Base-by-base conservation (phyloP, 1,140 invertebrate species). In the Leptopilina clavipes region DNA sequence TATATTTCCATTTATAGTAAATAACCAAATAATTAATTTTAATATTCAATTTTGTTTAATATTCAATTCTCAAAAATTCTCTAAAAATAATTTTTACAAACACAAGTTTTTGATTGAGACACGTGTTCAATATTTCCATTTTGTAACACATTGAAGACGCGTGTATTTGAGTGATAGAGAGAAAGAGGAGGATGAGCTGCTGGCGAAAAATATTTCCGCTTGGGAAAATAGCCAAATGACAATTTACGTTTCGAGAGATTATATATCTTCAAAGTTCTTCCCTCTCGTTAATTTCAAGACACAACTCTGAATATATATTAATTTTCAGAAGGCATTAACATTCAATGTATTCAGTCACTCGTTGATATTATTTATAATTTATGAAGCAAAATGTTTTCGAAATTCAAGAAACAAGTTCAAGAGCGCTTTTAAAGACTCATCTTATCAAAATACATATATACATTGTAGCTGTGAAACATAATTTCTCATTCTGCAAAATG, bases 141-240 rank as follows among this genome's bases (percentile, higher is more conserved):
- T 14, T 65, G 19, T 31, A 65, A 65, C 22, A 65, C 12, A 14
- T 11, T 65, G 48, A 52, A n/a, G n/a, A 52, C 48, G 17, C 48
- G 22, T 31, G 56, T 65, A 65, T 65, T 65, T 65, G 56, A 22
- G 56, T 3, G 37, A 40, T 1, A 40, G 37, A 40, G 37, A 40
- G 37, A 40, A 9, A 40, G 37, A 40, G 37, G 37, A 40, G 37
- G 37, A 40, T n/a, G 37, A 22, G 10, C n/a, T 25, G 11, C 59
- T 70, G 56, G 72, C 18, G 25, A 76, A 37, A 25, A 31, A 22
- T 11, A 71, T 40, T 79, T 79, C 77, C 77, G 74, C 59, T 44
- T 79, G 74, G 77, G 74, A 75, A 71, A 43, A 25, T 72, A 52
- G 77, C 77, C 77, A 79, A 70, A 73, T 25, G 40, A 22, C 22